These are phyloP conservation scores for Pteropus alecto DNA, from an alignment of 2,113 vertebrate species.

Conservation along the genomic window DNA sequence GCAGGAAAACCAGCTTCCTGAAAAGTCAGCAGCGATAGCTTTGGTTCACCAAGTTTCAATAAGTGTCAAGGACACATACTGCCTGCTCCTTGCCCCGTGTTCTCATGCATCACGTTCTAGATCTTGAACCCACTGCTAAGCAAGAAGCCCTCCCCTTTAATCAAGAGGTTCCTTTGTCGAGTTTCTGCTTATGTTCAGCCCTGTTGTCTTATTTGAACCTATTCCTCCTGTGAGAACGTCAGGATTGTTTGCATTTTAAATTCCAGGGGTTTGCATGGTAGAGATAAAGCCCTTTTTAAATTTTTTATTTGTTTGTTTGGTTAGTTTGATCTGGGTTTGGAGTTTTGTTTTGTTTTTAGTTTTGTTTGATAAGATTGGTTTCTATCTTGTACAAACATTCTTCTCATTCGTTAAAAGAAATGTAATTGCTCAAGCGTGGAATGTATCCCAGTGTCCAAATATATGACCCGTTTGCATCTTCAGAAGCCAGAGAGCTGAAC, in stretches of 20 bases:
- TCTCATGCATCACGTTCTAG: not conserved
- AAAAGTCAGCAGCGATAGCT: not conserved
- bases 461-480: not conserved
- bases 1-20: not conserved
- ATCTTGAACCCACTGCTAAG: not conserved
- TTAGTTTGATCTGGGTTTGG: not conserved
- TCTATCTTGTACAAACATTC: slow-evolving; percentile 40
- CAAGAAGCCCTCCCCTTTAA: not conserved
- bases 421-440: not conserved
- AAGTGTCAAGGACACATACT: fast-evolving
- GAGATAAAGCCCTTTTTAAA: not conserved
- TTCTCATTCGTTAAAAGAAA: slow-evolving; percentile 27
- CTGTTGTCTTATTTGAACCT: not conserved
- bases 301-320: not conserved
- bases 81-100: not conserved
- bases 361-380: not conserved
- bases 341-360: not conserved
- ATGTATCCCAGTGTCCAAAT: not conserved
- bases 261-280: not conserved
- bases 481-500: not conserved
- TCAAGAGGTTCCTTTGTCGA: not conserved
- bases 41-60: not conserved
- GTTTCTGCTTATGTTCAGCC: not conserved
- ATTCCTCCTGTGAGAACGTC: not conserved
- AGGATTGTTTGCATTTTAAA: slow-evolving; percentile 41